These are phyloP conservation scores for Penaeus chinensis DNA, from an alignment of 1,140 invertebrate genomes.

Conservation along the genomic window DNA sequence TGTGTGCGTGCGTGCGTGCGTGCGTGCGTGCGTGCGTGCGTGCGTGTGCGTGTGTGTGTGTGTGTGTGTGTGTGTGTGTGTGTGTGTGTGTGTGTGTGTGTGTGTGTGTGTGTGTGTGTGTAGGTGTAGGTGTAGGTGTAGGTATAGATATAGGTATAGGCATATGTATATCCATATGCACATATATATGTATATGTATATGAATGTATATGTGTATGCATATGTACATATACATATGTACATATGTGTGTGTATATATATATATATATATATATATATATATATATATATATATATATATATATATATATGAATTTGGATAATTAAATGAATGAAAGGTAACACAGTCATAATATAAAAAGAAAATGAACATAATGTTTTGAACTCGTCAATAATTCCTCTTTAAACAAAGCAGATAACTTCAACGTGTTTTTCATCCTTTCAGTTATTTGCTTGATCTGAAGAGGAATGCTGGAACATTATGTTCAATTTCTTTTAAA, in stretches of 20 bases:
- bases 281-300: background rate
- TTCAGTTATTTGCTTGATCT: too few relatives aligned
- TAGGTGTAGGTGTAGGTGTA: background rate
- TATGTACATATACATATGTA: background rate
- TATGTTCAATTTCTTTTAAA: too few relatives aligned
- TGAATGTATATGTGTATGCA: background rate
- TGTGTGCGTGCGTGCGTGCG: background rate
- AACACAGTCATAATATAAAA: too few relatives aligned
- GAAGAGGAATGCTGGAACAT: too few relatives aligned
- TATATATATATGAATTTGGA: constrained; percentile 1
- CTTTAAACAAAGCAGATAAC: too few relatives aligned
- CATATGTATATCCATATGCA: background rate
- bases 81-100: constrained; percentile 9
- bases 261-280: background rate
- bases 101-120: constrained; percentile 14
- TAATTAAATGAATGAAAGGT: background rate
- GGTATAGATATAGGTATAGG: background rate
- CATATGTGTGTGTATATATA: background rate
- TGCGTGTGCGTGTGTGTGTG: background rate
- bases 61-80: constrained; percentile 14
- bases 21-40: background rate
- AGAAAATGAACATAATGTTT: too few relatives aligned
- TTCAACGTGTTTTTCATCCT: too few relatives aligned
- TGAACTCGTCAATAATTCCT: too few relatives aligned
- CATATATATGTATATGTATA: background rate